These are phyloP conservation scores for Brachionus plicatilis DNA, from an alignment of 1,140 invertebrate species.

Conservation along the genomic window DNA sequence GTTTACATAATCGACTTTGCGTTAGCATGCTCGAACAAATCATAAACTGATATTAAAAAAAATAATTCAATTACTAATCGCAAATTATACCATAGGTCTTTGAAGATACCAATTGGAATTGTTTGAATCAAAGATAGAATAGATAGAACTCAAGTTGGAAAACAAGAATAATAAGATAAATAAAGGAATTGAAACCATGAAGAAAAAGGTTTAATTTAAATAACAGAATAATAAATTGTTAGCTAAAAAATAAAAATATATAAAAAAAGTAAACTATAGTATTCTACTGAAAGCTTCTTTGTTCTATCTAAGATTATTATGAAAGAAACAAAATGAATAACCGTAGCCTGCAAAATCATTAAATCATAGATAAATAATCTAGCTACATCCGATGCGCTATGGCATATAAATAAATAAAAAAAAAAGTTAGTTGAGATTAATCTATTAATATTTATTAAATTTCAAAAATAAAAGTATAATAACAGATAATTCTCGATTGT, in stretches of 20 bases:
- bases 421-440: slow-evolving; percentile 6
- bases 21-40: not conserved
- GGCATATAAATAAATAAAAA: slow-evolving; percentile 16
- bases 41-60: not conserved
- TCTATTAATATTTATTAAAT: slow-evolving; percentile 40
- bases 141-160: not conserved
- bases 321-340: not conserved
- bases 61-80: not conserved
- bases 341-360: slow-evolving; percentile 8
- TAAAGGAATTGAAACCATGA: slow-evolving; percentile 4
- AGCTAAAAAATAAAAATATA: not conserved
- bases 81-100: slow-evolving; percentile 14
- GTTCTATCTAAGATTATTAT: not conserved
- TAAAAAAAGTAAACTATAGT: not conserved
- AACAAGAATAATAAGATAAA: not conserved
- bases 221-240: not conserved
- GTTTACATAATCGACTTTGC: not conserved
- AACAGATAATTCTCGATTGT: slow-evolving; percentile 25
- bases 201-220: slow-evolving; percentile 2
- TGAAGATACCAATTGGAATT: not conserved
- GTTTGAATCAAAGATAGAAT: slow-evolving; percentile 24
- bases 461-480: slow-evolving; percentile 37
- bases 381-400: slow-evolving; percentile 30
- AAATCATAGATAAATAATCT: slow-evolving; percentile 6
- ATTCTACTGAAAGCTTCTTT: not conserved